phyloP scores from a whole-genome alignment of 2,888 invertebrate genomes.

The Cephonodes hylas region DNA sequence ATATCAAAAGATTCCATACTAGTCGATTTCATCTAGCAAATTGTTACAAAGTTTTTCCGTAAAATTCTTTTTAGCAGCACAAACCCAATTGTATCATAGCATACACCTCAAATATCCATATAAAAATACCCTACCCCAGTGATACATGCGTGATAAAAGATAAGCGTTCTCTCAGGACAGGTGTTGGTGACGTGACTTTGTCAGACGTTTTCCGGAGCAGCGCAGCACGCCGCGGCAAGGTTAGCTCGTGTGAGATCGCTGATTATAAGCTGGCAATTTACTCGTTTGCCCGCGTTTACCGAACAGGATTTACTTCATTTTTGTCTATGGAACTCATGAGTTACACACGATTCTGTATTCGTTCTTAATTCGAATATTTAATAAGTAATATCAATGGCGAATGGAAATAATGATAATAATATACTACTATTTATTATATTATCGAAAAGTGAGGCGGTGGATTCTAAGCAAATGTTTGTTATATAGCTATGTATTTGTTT shows the following conservation, averaged over 20 bases:
- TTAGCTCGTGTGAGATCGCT: slow-evolving; percentile 23
- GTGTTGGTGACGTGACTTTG: slow-evolving; percentile 23
- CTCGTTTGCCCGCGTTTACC: slow-evolving; percentile 5
- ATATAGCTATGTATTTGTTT: no score
- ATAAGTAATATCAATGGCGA: no score
- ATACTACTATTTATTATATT: no score
- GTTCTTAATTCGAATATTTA: neutral
- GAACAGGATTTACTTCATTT: neutral
- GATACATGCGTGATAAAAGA: no score
- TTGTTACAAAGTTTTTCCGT: no score
- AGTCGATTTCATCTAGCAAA: no score
- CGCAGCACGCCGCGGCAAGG: slow-evolving; percentile 21
- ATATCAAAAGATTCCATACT: no score
- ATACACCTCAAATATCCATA: no score
- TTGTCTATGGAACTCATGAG: neutral
- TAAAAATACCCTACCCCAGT: neutral
- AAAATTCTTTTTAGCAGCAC: no score
- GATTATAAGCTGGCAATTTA: slow-evolving; percentile 19
- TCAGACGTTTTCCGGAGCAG: slow-evolving; percentile 23
- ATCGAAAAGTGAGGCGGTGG: no score
- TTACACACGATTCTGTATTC: neutral
- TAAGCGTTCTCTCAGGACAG: slow-evolving; percentile 13
- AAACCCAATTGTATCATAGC: neutral
- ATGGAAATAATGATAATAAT: no score
- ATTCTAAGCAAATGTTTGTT: no score